These are phyloP conservation scores for Cebidichthys violaceus DNA, from an alignment of 2,113 vertebrate species.

Conservation along the genomic window DNA sequence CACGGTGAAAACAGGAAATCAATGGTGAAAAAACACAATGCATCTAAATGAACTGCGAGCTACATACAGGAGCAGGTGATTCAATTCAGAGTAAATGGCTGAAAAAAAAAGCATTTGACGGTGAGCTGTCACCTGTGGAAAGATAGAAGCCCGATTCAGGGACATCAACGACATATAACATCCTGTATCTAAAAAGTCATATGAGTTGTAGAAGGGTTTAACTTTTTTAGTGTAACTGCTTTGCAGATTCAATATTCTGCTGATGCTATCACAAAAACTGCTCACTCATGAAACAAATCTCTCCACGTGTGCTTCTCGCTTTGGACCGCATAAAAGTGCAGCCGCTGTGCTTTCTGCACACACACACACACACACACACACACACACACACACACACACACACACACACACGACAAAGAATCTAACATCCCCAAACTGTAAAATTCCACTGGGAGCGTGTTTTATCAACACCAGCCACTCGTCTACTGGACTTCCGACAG, in stretches of 20 bases:
- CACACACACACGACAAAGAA: conserved; percentile 57
- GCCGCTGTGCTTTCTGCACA: conserved; percentile 1
- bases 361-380: conserved; percentile 23
- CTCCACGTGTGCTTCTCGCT: not conserved
- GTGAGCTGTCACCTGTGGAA: not conserved
- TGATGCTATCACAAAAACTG: not conserved
- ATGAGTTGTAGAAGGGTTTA: not conserved
- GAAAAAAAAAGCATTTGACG: conserved; percentile 27
- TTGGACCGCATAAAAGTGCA: conserved; percentile 30
- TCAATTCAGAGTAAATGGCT: conserved; percentile 34
- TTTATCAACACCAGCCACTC: conserved; percentile 79
- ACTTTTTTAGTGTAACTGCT: not conserved
- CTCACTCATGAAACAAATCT: conserved; percentile 14
- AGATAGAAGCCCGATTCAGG: not conserved
- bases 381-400: conserved; percentile 37
- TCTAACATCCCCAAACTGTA: conserved; percentile 70
- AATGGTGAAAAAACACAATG: conserved; percentile 48
- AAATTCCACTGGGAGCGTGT: conserved; percentile 76
- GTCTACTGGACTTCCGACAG: conserved; percentile 80
- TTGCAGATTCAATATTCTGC: not conserved
- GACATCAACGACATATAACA: not conserved
- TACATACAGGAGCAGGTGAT: conserved; percentile 22
- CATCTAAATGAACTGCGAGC: conserved; percentile 43
- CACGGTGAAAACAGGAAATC: conserved; percentile 55
- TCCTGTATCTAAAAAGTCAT: not conserved